Conservation (phyloP, 2,797 vertebrate species). For the Danionella dracula region DNA sequence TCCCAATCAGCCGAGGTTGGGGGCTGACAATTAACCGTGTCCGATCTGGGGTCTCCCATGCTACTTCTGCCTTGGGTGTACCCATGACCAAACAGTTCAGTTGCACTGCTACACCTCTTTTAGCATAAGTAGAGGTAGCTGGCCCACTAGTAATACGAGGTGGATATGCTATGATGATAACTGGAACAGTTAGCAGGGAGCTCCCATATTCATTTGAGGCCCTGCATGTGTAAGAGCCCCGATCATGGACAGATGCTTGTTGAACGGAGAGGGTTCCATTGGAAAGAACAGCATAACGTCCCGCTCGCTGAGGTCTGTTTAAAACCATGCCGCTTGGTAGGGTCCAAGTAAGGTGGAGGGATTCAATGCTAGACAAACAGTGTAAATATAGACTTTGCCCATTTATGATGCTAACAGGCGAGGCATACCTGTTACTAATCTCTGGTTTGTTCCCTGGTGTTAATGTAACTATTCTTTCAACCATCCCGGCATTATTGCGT, state of each 20-base stretch:
- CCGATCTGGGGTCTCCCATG: slow-evolving; percentile 86
- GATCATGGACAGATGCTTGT: slow-evolving; percentile 79
- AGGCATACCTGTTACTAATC: slow-evolving; percentile 66
- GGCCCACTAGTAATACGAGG: slow-evolving; percentile 82
- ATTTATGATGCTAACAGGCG: slow-evolving; percentile 73
- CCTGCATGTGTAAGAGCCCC: slow-evolving; percentile 81
- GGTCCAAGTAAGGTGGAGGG: slow-evolving; percentile 73
- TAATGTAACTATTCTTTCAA: slow-evolving; percentile 73
- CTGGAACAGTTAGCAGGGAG: slow-evolving; percentile 66
- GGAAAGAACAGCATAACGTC: slow-evolving; percentile 72
- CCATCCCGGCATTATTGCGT: slow-evolving; percentile 61
- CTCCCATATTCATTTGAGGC: slow-evolving; percentile 72
- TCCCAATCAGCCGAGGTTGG: slow-evolving; percentile 80
- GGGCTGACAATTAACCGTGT: slow-evolving; percentile 67
- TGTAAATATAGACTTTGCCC: slow-evolving; percentile 80
- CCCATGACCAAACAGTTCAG: slow-evolving; percentile 79
- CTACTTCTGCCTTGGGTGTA: slow-evolving; percentile 77
- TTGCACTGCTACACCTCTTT: slow-evolving; percentile 78
- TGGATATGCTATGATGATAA: slow-evolving; percentile 80
- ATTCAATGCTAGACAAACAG: slow-evolving; percentile 64
- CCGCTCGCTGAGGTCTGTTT: slow-evolving; percentile 71
- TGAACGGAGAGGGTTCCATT: slow-evolving; percentile 82
- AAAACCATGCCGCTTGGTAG: slow-evolving; percentile 78
- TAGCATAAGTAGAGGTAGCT: slow-evolving; percentile 73
- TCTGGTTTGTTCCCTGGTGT: slow-evolving; percentile 73